A percentile compares a stretch with the other conserved stretches of the same genome.
phyloP scores from a whole-genome alignment of 2,113 vertebrate genomes.

The Fulica atra region DNA sequence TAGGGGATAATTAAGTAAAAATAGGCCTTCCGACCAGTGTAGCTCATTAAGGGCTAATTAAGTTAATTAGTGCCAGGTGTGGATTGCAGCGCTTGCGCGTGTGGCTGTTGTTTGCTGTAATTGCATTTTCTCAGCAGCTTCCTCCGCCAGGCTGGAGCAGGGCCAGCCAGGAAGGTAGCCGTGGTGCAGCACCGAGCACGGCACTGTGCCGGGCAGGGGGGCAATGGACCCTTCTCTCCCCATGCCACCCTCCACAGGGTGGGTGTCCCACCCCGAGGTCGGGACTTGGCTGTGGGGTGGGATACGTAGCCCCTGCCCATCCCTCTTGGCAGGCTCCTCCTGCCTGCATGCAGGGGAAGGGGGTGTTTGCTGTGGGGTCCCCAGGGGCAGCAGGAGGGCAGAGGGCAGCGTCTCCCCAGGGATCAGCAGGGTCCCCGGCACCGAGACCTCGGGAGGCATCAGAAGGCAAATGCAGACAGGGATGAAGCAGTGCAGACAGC shows the following conservation, averaged over 20 bases:
- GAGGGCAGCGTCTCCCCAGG: not conserved
- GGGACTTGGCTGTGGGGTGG: not conserved
- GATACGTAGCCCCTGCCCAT: rapidly evolving
- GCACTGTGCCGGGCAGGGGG: not conserved
- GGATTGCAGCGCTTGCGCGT: conserved; percentile 69
- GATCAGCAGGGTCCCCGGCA: rapidly evolving
- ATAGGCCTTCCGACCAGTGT: conserved; percentile 81
- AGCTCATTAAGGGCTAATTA: conserved; percentile 83
- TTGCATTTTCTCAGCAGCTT: conserved; percentile 75
- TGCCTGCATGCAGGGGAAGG: rapidly evolving
- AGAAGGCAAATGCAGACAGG: not conserved
- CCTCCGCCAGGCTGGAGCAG: conserved; percentile 55
- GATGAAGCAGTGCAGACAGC: not conserved
- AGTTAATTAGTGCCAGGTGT: conserved; percentile 85
- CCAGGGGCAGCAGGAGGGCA: not conserved
- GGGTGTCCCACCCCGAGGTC: not conserved
- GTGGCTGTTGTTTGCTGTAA: conserved; percentile 79
- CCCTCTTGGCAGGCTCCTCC: not conserved
- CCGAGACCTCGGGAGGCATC: not conserved
- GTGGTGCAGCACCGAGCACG: conserved; percentile 38
- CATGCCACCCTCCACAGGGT: rapidly evolving
- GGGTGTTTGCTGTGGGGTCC: rapidly evolving
- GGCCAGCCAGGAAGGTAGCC: conserved; percentile 59
- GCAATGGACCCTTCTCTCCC: not conserved
- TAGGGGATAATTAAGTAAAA: conserved; percentile 85